Evolutionary conservation across 2,113 vertebrate genomes (phyloP), one percentile per base, ranked within the genome.

Genomic region (Nannospalax galili): DNA sequence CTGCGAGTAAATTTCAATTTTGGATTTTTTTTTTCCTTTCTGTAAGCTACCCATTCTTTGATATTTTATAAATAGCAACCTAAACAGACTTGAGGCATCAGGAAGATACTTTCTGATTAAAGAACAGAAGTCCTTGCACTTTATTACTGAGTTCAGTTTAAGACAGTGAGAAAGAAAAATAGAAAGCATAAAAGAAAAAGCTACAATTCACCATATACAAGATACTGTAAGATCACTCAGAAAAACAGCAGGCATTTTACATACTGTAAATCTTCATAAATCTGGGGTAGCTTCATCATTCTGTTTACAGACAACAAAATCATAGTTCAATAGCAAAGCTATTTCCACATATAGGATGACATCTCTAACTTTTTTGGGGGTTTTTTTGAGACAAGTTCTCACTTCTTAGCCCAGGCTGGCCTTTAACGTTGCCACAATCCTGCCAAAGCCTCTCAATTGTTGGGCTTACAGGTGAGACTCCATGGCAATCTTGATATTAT

Each of bases 251-350:
- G 16, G 58, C 35, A 75, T 56, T 75, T 65, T 35, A 84, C 24
- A 35, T 12, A 37, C 60, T 45, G 60, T 37, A 78, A 52, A 73
- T 78, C 37, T 48, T 92, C 22, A 74, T 0, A 70, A 72, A 17
- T 85, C 15, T 52, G 73, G 42, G 22, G 3, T 58, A n/a, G 19
- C 7, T 69, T 92, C 64, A 70, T 73, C 58, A 82, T 35, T n/a
- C 37, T 74, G n/a, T 89, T 91, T 89, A 92, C 40, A 91, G 69
- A 90, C 40, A 60, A 58, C 30, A 95, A 91, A 91, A 91, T n/a
- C 17, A 52, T 78, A 52, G 32, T 45, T 78, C 82, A 79, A 80
- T 28, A 64, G 58, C 73, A 93, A 92, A 95, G 56, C 20, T 81
- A 45, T 30, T 75, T 80, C 48, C 32, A 77, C 72, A 67, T 22